These are phyloP conservation scores for Drosophila siamana DNA, from an alignment of 2,888 invertebrate genomes.

Conservation along the genomic window DNA sequence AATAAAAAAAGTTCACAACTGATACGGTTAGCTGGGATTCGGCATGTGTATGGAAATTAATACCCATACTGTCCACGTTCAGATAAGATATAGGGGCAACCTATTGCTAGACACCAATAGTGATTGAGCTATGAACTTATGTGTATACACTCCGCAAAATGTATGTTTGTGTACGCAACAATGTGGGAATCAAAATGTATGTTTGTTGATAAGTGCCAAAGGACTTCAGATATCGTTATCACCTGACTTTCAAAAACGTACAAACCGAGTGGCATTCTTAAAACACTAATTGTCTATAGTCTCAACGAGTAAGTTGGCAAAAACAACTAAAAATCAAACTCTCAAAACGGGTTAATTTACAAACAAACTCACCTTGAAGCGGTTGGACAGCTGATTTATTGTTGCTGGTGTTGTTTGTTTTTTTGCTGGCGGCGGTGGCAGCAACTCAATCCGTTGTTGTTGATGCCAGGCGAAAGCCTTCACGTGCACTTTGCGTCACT, in stretches of 20 bases:
- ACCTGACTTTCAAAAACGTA: not conserved
- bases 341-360: slow-evolving; percentile 66
- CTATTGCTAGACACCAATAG: slow-evolving; percentile 11
- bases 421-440: slow-evolving; percentile 35
- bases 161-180: not conserved
- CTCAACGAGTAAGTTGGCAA: not conserved
- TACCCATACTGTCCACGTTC: slow-evolving; percentile 22
- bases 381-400: slow-evolving; percentile 57
- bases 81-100: slow-evolving; percentile 49
- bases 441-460: slow-evolving; percentile 19
- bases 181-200: slow-evolving; percentile 7
- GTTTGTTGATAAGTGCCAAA: slow-evolving; percentile 28
- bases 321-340: not conserved
- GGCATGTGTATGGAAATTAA: slow-evolving; percentile 41
- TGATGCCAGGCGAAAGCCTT: slow-evolving; percentile 50
- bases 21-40: slow-evolving; percentile 20
- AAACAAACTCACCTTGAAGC: slow-evolving; percentile 79
- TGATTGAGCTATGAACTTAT: slow-evolving; percentile 11
- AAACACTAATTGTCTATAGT: slow-evolving; percentile 6
- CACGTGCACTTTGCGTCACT: slow-evolving; percentile 52
- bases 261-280: not conserved
- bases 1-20: slow-evolving; percentile 6
- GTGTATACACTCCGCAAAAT: not conserved
- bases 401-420: slow-evolving; percentile 38
- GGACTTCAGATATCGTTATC: slow-evolving; percentile 33